Evolutionary conservation across 2,888 invertebrate genomes (phyloP).

Genomic region (Pteria penguin): DNA sequence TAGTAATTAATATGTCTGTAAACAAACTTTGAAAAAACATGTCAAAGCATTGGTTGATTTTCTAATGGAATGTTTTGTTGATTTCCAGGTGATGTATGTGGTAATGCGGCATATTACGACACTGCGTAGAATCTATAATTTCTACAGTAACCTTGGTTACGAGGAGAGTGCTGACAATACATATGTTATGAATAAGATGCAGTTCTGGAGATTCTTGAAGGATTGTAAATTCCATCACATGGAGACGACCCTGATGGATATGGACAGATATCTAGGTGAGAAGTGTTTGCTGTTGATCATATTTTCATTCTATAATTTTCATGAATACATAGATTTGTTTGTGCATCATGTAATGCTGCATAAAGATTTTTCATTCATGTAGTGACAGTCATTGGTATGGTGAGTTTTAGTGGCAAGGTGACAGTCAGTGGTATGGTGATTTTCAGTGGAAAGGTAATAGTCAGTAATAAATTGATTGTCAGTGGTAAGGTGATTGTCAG

Average conservation of each 20-base stretch:
- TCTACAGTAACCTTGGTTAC: slow-evolving; percentile 77
- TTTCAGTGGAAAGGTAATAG: no score
- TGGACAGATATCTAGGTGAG: slow-evolving; percentile 77
- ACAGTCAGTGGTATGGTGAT: no score
- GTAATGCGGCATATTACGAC: slow-evolving; percentile 77
- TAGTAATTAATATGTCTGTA: no score
- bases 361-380: no score
- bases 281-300: neutral
- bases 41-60: neutral
- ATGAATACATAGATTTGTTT: no score
- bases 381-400: no score
- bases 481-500: no score
- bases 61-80: neutral
- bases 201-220: slow-evolving; percentile 80
- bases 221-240: slow-evolving; percentile 77
- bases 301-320: neutral
- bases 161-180: slow-evolving; percentile 79
- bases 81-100: slow-evolving; percentile 73
- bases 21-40: neutral
- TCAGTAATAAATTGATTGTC: no score
- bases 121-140: slow-evolving; percentile 77
- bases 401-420: no score
- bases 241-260: slow-evolving; percentile 74
- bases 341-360: no score
- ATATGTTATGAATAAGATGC: slow-evolving; percentile 78